These are phyloP conservation scores for Digitonthophagus gazella DNA, from an alignment of 2,888 invertebrate genomes.

Conservation along the genomic window DNA sequence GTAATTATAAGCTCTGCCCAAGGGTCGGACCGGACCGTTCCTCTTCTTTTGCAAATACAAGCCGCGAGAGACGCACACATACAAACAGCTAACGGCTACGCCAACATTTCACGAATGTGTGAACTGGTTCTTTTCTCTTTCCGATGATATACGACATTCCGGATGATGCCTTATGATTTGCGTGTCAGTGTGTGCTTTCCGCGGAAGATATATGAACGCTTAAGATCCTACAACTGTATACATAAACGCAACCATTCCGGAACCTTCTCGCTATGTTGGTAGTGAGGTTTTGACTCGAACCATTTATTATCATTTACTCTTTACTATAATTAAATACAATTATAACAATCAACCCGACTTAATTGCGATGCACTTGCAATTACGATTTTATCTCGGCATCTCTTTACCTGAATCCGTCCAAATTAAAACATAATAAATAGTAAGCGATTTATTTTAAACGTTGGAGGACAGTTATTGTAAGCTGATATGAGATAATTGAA, in stretches of 20 bases:
- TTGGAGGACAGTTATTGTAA: too few species aligned
- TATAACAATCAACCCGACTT: background rate
- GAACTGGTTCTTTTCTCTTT: conserved; percentile 30
- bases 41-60: conserved; percentile 26
- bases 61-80: conserved; percentile 5
- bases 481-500: too few species aligned
- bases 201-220: conserved; percentile 36
- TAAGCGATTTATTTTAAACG: too few species aligned
- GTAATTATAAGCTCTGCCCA: conserved; percentile 40
- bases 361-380: background rate
- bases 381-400: background rate
- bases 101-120: conserved; percentile 35
- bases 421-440: too few species aligned
- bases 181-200: conserved; percentile 35
- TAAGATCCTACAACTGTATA: background rate
- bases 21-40: conserved; percentile 26
- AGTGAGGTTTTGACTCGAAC: background rate
- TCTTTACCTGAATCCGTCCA: too few species aligned
- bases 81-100: conserved; percentile 16
- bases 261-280: background rate
- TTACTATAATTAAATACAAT: background rate
- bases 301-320: background rate
- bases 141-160: conserved; percentile 35
- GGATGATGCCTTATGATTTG: conserved; percentile 38
- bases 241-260: conserved; percentile 12